Evolutionary conservation across 2,113 vertebrate species (phyloP).

Genomic region (Cryptoleucopteryx plumbea): DNA sequence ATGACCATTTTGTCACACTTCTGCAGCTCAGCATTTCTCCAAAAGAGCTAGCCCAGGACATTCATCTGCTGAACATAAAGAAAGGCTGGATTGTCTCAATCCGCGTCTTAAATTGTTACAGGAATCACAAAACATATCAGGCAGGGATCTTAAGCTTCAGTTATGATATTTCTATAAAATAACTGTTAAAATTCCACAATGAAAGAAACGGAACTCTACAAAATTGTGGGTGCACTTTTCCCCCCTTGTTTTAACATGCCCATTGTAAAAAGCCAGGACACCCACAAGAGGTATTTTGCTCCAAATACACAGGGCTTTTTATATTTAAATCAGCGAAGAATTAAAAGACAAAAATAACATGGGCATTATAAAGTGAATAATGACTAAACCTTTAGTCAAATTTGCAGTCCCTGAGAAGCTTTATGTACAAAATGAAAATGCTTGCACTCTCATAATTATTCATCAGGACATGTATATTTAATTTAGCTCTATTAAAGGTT

Average conservation of each 20-base stretch:
- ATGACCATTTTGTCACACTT: not conserved
- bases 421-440: slow-evolving; percentile 66
- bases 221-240: not conserved
- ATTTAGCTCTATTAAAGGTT: slow-evolving; percentile 76
- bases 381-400: slow-evolving; percentile 60
- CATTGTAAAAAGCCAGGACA: not conserved
- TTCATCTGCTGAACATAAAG: not conserved
- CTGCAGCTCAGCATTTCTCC: not conserved
- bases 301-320: not conserved
- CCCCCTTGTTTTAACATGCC: not conserved
- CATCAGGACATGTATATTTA: slow-evolving; percentile 77
- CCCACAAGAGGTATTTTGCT: not conserved
- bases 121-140: not conserved
- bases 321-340: slow-evolving; percentile 35
- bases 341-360: slow-evolving; percentile 34
- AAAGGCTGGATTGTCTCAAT: not conserved
- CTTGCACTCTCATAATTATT: slow-evolving; percentile 72
- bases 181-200: not conserved
- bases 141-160: not conserved
- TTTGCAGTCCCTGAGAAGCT: slow-evolving; percentile 59
- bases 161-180: not conserved
- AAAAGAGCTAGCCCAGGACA: not conserved
- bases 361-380: slow-evolving; percentile 56
- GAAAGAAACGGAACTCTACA: not conserved
- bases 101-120: not conserved